phyloP scores from a whole-genome alignment of 1,140 invertebrate species.

The Drosophila biarmipes region DNA sequence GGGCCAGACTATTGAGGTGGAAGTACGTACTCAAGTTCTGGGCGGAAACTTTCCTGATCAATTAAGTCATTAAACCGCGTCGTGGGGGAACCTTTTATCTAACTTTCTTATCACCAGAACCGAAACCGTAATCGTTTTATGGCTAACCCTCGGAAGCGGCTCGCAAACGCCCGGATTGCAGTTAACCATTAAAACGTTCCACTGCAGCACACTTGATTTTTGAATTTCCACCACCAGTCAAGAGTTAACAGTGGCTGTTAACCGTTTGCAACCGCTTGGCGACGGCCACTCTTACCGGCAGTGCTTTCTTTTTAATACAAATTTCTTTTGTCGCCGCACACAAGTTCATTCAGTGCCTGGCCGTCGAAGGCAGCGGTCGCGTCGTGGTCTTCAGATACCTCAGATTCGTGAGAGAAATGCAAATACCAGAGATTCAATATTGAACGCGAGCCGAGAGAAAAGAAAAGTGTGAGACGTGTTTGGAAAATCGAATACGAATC shows the following conservation, averaged over 20 bases:
- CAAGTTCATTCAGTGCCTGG: slow-evolving; percentile 79
- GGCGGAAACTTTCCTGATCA: slow-evolving; percentile 1
- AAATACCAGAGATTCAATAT: slow-evolving; percentile 54
- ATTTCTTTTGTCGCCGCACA: slow-evolving; percentile 77
- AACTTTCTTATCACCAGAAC: slow-evolving; percentile 17
- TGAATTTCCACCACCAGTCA: slow-evolving; percentile 25
- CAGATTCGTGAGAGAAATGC: slow-evolving; percentile 56
- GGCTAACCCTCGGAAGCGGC: slow-evolving; percentile 23
- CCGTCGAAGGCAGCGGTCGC: slow-evolving; percentile 75
- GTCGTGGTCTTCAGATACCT: slow-evolving; percentile 30
- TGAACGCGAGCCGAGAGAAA: slow-evolving; percentile 57
- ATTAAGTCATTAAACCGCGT: slow-evolving; percentile 9
- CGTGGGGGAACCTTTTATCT: neutral
- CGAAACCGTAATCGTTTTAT: slow-evolving; percentile 30
- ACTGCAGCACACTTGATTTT: slow-evolving; percentile 45
- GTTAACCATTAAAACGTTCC: slow-evolving; percentile 53
- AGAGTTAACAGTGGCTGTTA: slow-evolving; percentile 30
- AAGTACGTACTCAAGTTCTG: slow-evolving; percentile 7
- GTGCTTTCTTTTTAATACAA: slow-evolving; percentile 84
- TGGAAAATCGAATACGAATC: slow-evolving; percentile 74
- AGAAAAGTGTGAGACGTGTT: slow-evolving; percentile 70
- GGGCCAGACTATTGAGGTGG: neutral
- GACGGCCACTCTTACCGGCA: slow-evolving; percentile 16
- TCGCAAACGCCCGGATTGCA: slow-evolving; percentile 23
- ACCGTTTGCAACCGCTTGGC: slow-evolving; percentile 27